Evolutionary conservation across 2,888 invertebrate genomes (phyloP), one percentile per base, ranked within the genome.

Genomic region (Cremastinae sp.): DNA sequence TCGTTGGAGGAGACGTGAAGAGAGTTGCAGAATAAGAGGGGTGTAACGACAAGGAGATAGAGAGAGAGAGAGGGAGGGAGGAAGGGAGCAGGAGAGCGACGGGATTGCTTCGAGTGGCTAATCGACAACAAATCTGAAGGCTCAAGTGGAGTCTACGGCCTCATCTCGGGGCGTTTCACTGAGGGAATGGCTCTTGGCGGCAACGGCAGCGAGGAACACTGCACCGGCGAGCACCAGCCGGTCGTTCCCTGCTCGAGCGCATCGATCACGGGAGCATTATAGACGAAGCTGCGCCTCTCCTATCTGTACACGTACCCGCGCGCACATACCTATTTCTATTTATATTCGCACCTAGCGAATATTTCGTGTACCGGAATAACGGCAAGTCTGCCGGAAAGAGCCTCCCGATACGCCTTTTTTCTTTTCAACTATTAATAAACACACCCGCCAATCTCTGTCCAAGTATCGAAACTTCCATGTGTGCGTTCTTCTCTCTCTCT

Each of bases 41-140:
- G 36, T 4, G 36, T 9, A 36, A 41, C 2, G 41, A 12, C 1
- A 41, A 41, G 41, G 8, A 41, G 41, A 41, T 1, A 12, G n/a
- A 41, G 41, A 41, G 28, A 28, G 28, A 28, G 28, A 49, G 1
- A 10, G 1, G 62, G 36, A 53, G 53, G 4, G 54, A 45, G 65
- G 34, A 38, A 65, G 45, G 74, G 78, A 80, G 80, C 79, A 73
- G 61, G 16, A 56, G 75, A 79, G 78, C 77, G 75, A 73, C 62
- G 73, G 78, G 74, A 76, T 78, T 78, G 76, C 79, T 80, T 82
- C 78, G 76, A 81, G 80, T 75, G 79, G 79, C 82, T 82, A 83
- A 83, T 84, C 80, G 81, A 81, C 80, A 82, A 80, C 80, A 79
- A 81, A 84, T 82, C 82, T 82, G 80, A 83, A 83, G 82, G 81